A percentile compares a stretch with the other conserved stretches of the same genome.
phyloP scores from a whole-genome alignment of 2,888 invertebrate genomes.

The Hirtodrosophila duncani region DNA sequence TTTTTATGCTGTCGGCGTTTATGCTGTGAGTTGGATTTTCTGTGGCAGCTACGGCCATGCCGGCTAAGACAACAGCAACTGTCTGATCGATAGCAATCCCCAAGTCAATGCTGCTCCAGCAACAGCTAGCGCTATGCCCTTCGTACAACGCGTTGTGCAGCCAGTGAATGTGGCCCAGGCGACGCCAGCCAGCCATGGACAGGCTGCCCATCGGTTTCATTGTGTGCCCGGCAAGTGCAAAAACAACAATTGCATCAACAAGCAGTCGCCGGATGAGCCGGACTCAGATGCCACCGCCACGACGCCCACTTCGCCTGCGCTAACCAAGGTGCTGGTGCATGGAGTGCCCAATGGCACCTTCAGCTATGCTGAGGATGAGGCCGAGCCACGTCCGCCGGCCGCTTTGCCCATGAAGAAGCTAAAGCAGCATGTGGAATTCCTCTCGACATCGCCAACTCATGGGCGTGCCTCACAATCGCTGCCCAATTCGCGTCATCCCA shows the following conservation, averaged over 20 bases:
- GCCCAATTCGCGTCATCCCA: slow-evolving; percentile 59
- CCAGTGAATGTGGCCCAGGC: slow-evolving; percentile 87
- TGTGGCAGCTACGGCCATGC: slow-evolving; percentile 18
- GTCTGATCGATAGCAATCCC: slow-evolving; percentile 15
- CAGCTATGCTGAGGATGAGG: slow-evolving; percentile 45
- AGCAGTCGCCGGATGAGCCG: slow-evolving; percentile 46
- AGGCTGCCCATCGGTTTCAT: slow-evolving; percentile 57
- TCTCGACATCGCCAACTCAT: slow-evolving; percentile 58
- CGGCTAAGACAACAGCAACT: no score
- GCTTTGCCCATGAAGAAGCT: slow-evolving; percentile 72
- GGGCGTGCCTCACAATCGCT: slow-evolving; percentile 45
- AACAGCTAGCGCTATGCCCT: slow-evolving; percentile 83
- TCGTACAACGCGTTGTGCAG: slow-evolving; percentile 90
- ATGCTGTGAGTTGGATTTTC: slow-evolving; percentile 8
- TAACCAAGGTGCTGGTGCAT: slow-evolving; percentile 47
- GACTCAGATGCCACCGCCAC: slow-evolving; percentile 5
- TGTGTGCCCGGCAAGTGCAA: slow-evolving; percentile 71
- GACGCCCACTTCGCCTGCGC: slow-evolving; percentile 33
- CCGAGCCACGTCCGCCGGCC: slow-evolving; percentile 45
- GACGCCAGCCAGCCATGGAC: slow-evolving; percentile 59
- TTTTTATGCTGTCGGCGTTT: slow-evolving; percentile 5
- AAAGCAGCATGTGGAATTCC: slow-evolving; percentile 74
- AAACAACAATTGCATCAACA: slow-evolving; percentile 75
- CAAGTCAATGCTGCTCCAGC: slow-evolving; percentile 21
- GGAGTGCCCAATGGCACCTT: slow-evolving; percentile 45